These are phyloP conservation scores for Coptotermes formosanus DNA, from an alignment of 1,140 invertebrate genomes.

Conservation along the genomic window DNA sequence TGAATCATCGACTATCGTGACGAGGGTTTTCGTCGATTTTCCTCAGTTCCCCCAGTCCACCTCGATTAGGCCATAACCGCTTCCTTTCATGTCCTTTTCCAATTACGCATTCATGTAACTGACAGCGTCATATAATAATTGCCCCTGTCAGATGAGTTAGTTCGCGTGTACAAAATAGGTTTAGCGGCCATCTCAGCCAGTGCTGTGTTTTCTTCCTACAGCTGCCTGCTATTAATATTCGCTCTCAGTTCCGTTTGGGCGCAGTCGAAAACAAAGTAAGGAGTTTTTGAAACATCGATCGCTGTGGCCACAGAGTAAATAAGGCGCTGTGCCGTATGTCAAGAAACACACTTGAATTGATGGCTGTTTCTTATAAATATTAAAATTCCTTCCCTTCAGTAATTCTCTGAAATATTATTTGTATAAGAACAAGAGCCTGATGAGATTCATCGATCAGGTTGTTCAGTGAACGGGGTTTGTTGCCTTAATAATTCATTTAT, in stretches of 20 bases:
- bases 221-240: no score
- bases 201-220: neutral
- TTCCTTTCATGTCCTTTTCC: no score
- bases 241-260: neutral
- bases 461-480: neutral
- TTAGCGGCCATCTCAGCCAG: no score
- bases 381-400: neutral
- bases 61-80: no score
- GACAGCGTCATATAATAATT: no score
- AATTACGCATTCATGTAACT: no score
- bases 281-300: neutral
- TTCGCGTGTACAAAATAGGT: no score
- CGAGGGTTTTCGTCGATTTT: no score
- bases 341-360: neutral
- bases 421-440: neutral
- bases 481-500: neutral
- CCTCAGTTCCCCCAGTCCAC: no score
- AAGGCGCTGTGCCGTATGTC: neutral
- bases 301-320: neutral
- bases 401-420: neutral
- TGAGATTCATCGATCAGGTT: neutral
- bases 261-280: neutral
- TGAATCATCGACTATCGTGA: no score
- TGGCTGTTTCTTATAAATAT: neutral
- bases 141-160: no score